Evolutionary conservation across 2,797 vertebrate genomes (phyloP), one percentile per base, ranked within the genome.

Genomic region (Nyctalus aviator): DNA sequence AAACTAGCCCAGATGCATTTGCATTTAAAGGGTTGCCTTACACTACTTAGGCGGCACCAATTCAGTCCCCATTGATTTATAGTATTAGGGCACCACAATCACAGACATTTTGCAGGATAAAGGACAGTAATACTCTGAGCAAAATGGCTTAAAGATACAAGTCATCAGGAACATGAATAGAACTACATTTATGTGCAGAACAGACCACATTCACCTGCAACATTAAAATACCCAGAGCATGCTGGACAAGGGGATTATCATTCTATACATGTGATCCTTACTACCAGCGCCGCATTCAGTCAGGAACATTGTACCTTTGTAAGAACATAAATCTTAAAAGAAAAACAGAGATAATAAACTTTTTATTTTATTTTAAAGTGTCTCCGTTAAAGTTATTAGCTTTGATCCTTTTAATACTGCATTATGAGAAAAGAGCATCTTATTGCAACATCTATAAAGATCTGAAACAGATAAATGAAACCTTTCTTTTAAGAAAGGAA

Each of bases 11-110:
- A 35, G 82, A 84, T 92, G 48, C 69, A 97, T 98, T 97, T 97
- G 96, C 97, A 97, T 96, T 97, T 97, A 94, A 97, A 97, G 97
- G 73, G 88, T 73, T 62, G 64, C 81, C 62, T 59, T 79, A 72
- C 21, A 79, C 93, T 94, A 89, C 88, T 94, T 59, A 96, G 94
- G 87, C 82, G 81, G 92, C 93, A 8, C 75, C 53, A 85, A 94
- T 76, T 91, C 82, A 59, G 77, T 92, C 86, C 84, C 94, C 66
- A 92, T 2, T 94, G 96, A 97, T 94, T 96, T 84, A 88, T 23
- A 93, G 91, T 83, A 96, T 91, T 23, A 92, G 93, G 84, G 95
- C 69, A 88, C 96, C 30, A 93, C 50, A 75, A 81, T 90, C 84
- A 1, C 57, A 72, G 85, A 94, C 93, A 93, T 95, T 97, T 97